Evolutionary conservation across 2,113 vertebrate genomes (phyloP).

Genomic region (Accipiter cooperii): DNA sequence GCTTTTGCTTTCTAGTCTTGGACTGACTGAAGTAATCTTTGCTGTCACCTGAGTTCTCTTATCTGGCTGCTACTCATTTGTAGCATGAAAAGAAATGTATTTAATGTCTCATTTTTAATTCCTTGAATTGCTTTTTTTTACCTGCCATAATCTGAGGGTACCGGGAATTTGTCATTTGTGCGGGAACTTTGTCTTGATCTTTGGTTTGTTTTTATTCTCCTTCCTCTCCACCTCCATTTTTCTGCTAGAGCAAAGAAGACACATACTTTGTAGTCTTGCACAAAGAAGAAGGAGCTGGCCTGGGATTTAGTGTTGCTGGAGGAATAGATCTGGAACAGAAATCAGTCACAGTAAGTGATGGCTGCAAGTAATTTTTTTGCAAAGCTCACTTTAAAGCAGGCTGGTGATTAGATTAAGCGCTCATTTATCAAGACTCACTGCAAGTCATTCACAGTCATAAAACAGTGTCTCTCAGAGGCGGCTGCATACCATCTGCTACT

Average conservation of each 20-base stretch:
- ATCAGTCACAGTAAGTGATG: conserved; percentile 79
- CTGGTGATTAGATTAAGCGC: conserved; percentile 19
- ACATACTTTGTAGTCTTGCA: conserved; percentile 82
- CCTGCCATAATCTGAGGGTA: neutral
- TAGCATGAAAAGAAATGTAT: neutral
- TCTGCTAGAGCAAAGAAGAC: conserved; percentile 77
- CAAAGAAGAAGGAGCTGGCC: conserved; percentile 88
- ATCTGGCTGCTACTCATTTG: neutral
- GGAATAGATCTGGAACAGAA: conserved; percentile 87
- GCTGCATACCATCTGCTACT: conserved; percentile 14
- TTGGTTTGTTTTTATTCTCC: neutral
- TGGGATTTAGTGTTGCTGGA: conserved; percentile 92
- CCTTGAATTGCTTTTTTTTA: neutral
- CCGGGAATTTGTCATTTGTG: neutral
- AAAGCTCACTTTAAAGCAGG: neutral
- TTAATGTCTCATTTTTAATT: neutral
- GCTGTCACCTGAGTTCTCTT: neutral
- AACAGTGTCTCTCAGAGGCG: neutral
- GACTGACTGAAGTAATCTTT: neutral
- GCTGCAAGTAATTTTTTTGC: neutral
- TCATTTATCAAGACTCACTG: neutral
- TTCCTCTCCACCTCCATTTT: neutral
- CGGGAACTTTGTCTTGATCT: neutral
- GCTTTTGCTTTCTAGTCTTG: neutral
- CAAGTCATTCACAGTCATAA: neutral